Evolutionary conservation across 2,113 vertebrate species (phyloP), one percentile per base, ranked within the genome.

Genomic region (Eudorcas thomsonii): DNA sequence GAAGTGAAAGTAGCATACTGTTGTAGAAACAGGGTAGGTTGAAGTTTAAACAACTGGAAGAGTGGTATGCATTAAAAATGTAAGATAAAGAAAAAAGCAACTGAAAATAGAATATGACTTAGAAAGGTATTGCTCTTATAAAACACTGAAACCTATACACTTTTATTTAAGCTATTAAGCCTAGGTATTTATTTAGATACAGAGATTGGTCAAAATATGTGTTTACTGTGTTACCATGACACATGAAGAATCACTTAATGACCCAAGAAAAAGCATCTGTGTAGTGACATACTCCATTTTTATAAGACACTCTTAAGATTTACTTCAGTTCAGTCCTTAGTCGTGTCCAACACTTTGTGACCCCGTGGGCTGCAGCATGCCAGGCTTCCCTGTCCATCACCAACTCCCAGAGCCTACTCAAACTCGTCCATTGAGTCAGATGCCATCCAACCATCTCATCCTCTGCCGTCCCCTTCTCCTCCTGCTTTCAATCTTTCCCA

Each of bases 31-130:
- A 81, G 59, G 55, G 54, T 45, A 94, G n/a, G 36, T 91, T 94
- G n/a, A 91, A 83, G 39, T 80, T 92, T 55, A 55, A 89, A 93
- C 13, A 85, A 9, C 39, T 88, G 54, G 19, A 86, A 96, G 28
- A 90, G 57, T 64, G 9, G 23, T 30, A 39, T 55, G 30, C 33
- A 39, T 67, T 92, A 89, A 74, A 90, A 78, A 82, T 60, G 33
- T 55, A 78, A 71, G 77, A 16, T 91, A 74, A 36, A 86, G 36
- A 60, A 60, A 89, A 64, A 74, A 85, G 55, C 60, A 91, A 80
- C 12, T 48, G 86, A 85, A 92, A 92, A 43, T 57, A 36, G 3
- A 67, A 26, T 52, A 45, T 82, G 30, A 55, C n/a, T 64, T 85
- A 85, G 48, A 33, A 90, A 87, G 52, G 30, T 82, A 3, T 54